Base-by-base conservation (phyloP, 2,888 invertebrate genomes). In the Aphrophora alni region DNA sequence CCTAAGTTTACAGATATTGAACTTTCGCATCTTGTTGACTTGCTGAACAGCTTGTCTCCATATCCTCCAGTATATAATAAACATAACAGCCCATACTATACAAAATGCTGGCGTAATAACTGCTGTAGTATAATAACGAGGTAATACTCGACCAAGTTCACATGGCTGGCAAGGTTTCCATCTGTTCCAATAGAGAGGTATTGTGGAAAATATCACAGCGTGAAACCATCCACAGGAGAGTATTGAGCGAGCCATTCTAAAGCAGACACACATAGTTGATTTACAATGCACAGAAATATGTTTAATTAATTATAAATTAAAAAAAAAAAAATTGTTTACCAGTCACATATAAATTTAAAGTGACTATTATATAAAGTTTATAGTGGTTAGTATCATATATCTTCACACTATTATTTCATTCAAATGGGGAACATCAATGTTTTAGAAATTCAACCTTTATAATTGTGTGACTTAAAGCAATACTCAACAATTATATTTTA, bases 171-270 rank as follows among this genome's bases (percentile, higher is more conserved):
- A 90, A 10, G 89, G 89, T 27, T 90, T 89, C 93, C 93, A 95
- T 84, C 92, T 92, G 88, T 95, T 95, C 95, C 95, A 95, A 88
- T 94, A 93, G 83, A 94, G 90, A 0, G 95, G 94, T 80, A 94
- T 91, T 80, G 91, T 90, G 83, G 94, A 93, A 83, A 95, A 89
- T 83, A 91, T 89, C 28, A 93, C 89, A 0, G 95, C 93, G 75
- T 91, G 88, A 1, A 91, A 88, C 95, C 95, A 95, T 38, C 93
- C 93, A 81, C 91, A 87, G 73, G 91, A 89, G 87, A 95, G 93
- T 77, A 94, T 90, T 76, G 91, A 86, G 80, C 91, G 86, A 33
- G 93, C 93, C 78, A 92, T 90, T 84, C 91, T 86, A 83, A 10
- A 83, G 81, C 44, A 73, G 8, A 33, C n/a, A n/a, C n/a, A n/a